Percentiles rank a stretch among this genome's conserved stretches.
phyloP scores from a whole-genome alignment of 2,797 vertebrate genomes.

The Hafferia zeledoni region DNA sequence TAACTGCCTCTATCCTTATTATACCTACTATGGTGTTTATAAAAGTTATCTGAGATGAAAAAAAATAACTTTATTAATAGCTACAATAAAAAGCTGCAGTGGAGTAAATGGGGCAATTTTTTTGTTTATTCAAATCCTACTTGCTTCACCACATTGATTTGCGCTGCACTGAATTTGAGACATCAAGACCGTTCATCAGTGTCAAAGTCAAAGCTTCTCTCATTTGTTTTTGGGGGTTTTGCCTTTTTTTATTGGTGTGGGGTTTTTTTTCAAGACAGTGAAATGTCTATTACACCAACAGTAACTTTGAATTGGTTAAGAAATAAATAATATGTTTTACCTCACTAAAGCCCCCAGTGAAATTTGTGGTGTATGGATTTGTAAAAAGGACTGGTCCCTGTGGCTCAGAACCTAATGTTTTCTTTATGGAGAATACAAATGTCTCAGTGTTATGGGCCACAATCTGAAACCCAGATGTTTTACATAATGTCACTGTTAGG shows the following conservation, averaged over 20 bases:
- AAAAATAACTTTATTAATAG: not conserved
- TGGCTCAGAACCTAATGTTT: not conserved
- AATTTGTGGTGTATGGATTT: not conserved
- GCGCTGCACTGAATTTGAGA: not conserved
- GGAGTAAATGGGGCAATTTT: not conserved
- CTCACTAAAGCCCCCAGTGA: rapidly evolving
- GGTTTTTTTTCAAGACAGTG: not conserved
- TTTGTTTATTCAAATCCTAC: not conserved
- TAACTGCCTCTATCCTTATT: not conserved
- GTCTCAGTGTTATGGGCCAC: not conserved
- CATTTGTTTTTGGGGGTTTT: not conserved
- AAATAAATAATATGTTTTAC: not conserved
- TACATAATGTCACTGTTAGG: not conserved
- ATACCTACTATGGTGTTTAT: not conserved
- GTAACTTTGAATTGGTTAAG: not conserved
- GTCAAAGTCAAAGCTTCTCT: not conserved
- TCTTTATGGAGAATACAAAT: not conserved
- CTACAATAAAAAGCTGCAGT: conserved; percentile 3
- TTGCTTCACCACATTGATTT: not conserved
- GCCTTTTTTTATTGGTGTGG: not conserved
- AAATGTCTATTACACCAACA: not conserved
- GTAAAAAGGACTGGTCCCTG: not conserved
- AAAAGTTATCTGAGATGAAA: not conserved
- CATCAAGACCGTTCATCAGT: not conserved
- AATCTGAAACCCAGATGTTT: not conserved